Conservation (phyloP, 2,113 vertebrate genomes). For the Halichoeres trimaculatus region DNA sequence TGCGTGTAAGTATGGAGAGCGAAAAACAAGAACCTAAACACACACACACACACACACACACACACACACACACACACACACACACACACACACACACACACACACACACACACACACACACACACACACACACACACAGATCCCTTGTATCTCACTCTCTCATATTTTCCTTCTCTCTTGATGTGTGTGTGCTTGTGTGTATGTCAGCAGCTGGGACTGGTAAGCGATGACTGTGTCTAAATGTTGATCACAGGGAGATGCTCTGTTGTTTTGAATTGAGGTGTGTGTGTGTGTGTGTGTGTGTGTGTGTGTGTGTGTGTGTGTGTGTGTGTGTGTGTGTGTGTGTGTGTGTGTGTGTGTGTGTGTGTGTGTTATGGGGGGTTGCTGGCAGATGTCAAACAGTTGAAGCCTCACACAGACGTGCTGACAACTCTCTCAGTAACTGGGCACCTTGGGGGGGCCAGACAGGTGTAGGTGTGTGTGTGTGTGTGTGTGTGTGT, state of each 20-base stretch:
- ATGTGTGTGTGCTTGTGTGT: constrained; percentile 72
- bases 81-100: constrained; percentile 1
- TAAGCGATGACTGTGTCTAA: constrained; percentile 99
- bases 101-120: too few relatives aligned
- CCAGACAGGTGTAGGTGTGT: constrained; percentile 65
- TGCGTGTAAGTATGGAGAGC: constrained; percentile 67
- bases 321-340: constrained; percentile 23
- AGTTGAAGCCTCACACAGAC: constrained; percentile 84
- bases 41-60: constrained; percentile 19
- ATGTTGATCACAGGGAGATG: constrained; percentile 97
- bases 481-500: constrained; percentile 44
- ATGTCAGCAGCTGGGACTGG: constrained; percentile 90
- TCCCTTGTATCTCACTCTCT: too few relatives aligned
- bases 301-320: constrained; percentile 36
- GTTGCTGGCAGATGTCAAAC: constrained; percentile 95
- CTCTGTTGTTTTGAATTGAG: constrained; percentile 88
- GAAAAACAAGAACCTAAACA: constrained; percentile 56
- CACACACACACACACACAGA: too few relatives aligned
- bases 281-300: constrained; percentile 50
- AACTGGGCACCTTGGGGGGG: constrained; percentile 69
- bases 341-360: constrained; percentile 38
- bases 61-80: constrained; percentile 9
- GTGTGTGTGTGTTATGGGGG: constrained; percentile 24
- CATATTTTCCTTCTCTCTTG: too few relatives aligned
- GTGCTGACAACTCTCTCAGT: constrained; percentile 81